Percentiles rank a stretch among this genome's conserved stretches.
Evolutionary conservation across 2,888 invertebrate species (phyloP).

Genomic region (Rhaphigaster nebulosa): DNA sequence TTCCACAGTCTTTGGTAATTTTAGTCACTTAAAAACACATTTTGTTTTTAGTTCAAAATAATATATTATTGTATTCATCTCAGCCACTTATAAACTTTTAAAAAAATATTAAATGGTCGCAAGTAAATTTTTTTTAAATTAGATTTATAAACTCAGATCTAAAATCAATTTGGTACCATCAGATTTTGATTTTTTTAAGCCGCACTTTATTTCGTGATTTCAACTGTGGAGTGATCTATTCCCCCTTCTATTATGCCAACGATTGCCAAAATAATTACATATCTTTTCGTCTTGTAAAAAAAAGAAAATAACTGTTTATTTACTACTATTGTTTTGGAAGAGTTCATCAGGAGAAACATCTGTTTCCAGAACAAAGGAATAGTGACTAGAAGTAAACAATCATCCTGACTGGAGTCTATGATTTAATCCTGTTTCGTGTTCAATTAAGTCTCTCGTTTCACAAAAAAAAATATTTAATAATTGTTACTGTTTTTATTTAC

Average conservation of each 20-base stretch:
- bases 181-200: neutral
- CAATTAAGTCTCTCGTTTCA: neutral
- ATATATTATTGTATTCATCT: neutral
- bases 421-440: neutral
- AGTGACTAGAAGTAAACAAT: slow-evolving; percentile 33
- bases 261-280: neutral
- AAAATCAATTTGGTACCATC: no score
- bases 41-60: no score
- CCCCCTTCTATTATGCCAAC: neutral
- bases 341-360: slow-evolving; percentile 33
- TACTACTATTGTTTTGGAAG: slow-evolving; percentile 6
- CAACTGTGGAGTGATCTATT: neutral
- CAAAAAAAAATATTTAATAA: neutral
- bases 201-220: neutral
- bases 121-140: neutral
- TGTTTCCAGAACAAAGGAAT: slow-evolving; percentile 37
- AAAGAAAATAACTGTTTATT: neutral
- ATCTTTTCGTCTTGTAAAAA: neutral
- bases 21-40: neutral
- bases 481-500: neutral
- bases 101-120: neutral
- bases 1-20: neutral
- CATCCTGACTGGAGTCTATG: neutral
- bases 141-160: no score
- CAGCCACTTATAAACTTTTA: no score